Base-by-base conservation (phyloP, 1,140 invertebrate genomes). In the Hypsibius dujardini region DNA sequence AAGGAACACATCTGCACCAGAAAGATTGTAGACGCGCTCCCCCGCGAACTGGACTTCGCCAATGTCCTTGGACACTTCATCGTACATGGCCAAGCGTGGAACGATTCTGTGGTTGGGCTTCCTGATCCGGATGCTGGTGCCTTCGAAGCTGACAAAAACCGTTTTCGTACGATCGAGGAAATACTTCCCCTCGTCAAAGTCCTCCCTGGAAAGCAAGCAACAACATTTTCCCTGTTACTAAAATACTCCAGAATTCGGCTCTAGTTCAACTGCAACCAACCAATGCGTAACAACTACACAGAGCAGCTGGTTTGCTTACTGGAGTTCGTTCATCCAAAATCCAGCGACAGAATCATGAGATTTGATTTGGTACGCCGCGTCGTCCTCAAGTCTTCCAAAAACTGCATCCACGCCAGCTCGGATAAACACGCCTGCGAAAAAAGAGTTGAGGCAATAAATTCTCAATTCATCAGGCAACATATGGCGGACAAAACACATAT, bases 281-380 rank as follows among this genome's bases (percentile, higher is more conserved):
- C 7, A 12, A 56, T n/a, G n/a, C 7, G 50, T 56, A 56, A 56
- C 50, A 56, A 56, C 7, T 56, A n/a, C 50, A 56, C 7, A 56
- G 7, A 56, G 7, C 28, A 28, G 28, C 28, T 28, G 28, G 7
- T 56, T 56, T n/a, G 50, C 50, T 56, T 45, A 67, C 62, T 3
- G 12, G 12, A 67, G 42, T 67, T 67, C 62, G 62, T 67, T 67
- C 62, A 67, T 67, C 62, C 62, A 67, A 42, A 15, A 15, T 67
- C 62, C 62, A 7, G 45, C 62, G 42, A 45, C 42, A 3, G 42
- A 12, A 67, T 67, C 62, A 12, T 3, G 12, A 3, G 12, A 15
- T 42, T 67, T 67, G 12, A 42, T 12, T 3, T 7, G 12, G 42
- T 12, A 12, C 12, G 3, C 62, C 12, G 62, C 12, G 3, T 7